A percentile compares a stretch with the other conserved stretches of the same genome.
Evolutionary conservation across 2,797 vertebrate species (phyloP).

Genomic region (Podargus strigoides): DNA sequence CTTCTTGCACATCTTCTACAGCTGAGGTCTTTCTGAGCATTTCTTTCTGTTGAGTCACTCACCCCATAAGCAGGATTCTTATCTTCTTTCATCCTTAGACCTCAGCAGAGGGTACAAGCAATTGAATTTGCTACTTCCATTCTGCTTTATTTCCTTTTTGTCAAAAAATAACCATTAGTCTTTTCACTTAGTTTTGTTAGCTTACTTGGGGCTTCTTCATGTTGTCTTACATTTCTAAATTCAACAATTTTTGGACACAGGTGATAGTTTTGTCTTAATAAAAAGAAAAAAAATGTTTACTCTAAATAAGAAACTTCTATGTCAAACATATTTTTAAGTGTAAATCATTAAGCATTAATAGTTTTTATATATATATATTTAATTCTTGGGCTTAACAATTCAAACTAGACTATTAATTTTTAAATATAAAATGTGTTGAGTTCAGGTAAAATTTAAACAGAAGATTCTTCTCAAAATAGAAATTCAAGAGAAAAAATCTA

Average conservation of each 20-base stretch:
- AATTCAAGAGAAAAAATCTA: not conserved
- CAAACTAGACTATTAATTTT: not conserved
- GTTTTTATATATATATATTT: not conserved
- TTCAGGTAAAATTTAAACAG: not conserved
- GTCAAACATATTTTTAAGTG: not conserved
- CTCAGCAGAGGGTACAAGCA: not conserved
- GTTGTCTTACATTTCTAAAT: not conserved
- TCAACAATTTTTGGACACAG: not conserved
- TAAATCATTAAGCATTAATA: not conserved
- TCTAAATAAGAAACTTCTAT: not conserved
- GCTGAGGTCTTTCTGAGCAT: not conserved
- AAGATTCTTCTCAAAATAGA: not conserved
- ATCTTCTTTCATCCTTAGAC: not conserved
- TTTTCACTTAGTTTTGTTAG: not conserved
- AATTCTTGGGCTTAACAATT: not conserved
- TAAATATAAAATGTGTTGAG: not conserved
- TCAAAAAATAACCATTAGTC: accelerated
- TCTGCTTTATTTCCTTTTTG: not conserved
- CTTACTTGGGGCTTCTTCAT: not conserved
- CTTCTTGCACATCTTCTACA: not conserved
- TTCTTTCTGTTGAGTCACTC: not conserved
- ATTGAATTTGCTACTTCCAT: not conserved
- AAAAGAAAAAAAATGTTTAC: not conserved
- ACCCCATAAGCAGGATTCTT: not conserved
- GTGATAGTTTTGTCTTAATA: not conserved